A percentile compares a stretch with the other conserved stretches of the same genome.
phyloP scores from a whole-genome alignment of 2,888 invertebrate species.

The Pyrgus malvae region DNA sequence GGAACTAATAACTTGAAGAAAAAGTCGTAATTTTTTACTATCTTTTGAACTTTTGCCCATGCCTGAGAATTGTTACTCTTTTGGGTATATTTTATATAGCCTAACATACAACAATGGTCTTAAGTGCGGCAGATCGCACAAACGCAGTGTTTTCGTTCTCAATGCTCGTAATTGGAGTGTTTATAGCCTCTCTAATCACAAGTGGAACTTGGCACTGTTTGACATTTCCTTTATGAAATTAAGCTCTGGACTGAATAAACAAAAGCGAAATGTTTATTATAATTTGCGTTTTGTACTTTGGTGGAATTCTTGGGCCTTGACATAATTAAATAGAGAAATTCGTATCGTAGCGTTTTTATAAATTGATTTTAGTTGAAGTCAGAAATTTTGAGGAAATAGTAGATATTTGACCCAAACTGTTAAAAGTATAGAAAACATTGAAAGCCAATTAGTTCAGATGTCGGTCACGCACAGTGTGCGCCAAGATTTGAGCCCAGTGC shows the following conservation, averaged over 20 bases:
- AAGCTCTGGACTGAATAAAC: conserved; percentile 6
- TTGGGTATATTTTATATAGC: too few species aligned
- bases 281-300: not conserved
- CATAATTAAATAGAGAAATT: not conserved
- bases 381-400: too few species aligned
- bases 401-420: too few species aligned
- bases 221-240: conserved; percentile 14
- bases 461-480: too few species aligned
- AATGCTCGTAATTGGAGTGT: conserved; percentile 13
- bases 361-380: too few species aligned
- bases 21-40: too few species aligned
- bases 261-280: not conserved
- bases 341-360: too few species aligned
- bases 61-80: not conserved
- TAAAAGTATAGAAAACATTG: too few species aligned
- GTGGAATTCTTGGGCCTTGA: not conserved
- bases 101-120: not conserved
- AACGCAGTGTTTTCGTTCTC: conserved; percentile 13
- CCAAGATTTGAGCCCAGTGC: too few species aligned
- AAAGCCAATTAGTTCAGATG: too few species aligned
- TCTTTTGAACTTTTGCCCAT: too few species aligned
- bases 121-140: conserved; percentile 6
- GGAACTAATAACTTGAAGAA: too few species aligned
- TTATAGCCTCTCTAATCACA: conserved; percentile 5
- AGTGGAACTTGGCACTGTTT: conserved; percentile 13